These are phyloP conservation scores for Acarapis woodi DNA, from an alignment of 1,140 invertebrate genomes.

Conservation along the genomic window DNA sequence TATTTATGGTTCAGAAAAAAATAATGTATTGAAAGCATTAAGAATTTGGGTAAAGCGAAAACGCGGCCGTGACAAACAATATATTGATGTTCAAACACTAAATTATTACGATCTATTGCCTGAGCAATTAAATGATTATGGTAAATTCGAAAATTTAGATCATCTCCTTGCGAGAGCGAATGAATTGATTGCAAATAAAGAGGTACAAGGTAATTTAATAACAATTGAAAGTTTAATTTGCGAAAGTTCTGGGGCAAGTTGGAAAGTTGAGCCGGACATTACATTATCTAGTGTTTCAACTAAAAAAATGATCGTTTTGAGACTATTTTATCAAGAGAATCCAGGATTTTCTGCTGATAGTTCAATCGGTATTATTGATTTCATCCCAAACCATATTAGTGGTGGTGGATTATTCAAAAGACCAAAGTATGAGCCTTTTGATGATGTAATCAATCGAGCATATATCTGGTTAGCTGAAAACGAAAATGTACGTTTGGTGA, in stretches of 20 bases:
- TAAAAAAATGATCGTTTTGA: conserved; percentile 12
- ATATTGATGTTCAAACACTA: neutral
- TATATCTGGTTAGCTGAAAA: conserved; percentile 12
- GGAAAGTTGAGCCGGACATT: conserved; percentile 8
- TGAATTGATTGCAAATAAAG: neutral
- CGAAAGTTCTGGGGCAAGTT: conserved; percentile 4
- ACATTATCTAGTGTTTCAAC: conserved; percentile 6
- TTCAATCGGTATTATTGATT: conserved; percentile 13
- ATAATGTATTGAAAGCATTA: conserved; percentile 8
- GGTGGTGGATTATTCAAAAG: conserved; percentile 12
- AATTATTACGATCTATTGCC: conserved; percentile 1
- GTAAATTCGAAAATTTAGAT: conserved; percentile 2
- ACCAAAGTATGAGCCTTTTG: conserved; percentile 13
- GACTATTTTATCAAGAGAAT: conserved; percentile 14
- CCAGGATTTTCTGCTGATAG: too few relatives aligned
- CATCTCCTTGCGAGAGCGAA: conserved; percentile 5
- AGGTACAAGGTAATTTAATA: conserved; percentile 6
- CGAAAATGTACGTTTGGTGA: conserved; percentile 10
- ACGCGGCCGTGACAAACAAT: neutral
- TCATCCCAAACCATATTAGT: conserved; percentile 10
- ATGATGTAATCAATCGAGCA: conserved; percentile 10
- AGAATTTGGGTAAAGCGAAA: neutral
- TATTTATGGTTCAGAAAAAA: conserved; percentile 10
- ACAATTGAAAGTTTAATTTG: conserved; percentile 6
- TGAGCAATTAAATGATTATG: neutral